Conservation (phyloP, 2,797 vertebrate species). For the Platyrinchus mystaceus region DNA sequence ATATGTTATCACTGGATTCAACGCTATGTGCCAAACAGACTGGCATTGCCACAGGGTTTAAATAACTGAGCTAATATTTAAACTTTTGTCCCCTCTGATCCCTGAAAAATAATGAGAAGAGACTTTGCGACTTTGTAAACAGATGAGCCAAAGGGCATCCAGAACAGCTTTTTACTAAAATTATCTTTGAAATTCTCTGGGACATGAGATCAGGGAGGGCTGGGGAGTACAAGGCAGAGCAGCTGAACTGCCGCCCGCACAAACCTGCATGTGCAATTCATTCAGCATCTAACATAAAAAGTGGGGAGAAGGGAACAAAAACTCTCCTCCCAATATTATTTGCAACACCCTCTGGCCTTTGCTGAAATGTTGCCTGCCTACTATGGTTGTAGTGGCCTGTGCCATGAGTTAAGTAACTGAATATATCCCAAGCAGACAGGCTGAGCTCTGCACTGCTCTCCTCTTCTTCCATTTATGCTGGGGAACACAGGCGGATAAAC, state of each 20-base stretch:
- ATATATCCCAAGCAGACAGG: not conserved
- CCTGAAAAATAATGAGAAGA: conserved; percentile 53
- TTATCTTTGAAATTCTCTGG: not conserved
- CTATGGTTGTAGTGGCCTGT: not conserved
- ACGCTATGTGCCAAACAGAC: not conserved
- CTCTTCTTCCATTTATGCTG: fast-evolving
- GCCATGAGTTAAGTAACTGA: not conserved
- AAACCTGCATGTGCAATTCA: fast-evolving
- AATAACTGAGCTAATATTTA: conserved; percentile 70
- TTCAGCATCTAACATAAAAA: not conserved
- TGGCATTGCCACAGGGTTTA: conserved; percentile 35
- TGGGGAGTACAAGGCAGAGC: not conserved
- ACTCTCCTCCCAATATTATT: not conserved
- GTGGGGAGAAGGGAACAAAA: not conserved
- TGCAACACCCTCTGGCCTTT: not conserved
- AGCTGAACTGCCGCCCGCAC: not conserved
- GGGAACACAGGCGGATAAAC: not conserved
- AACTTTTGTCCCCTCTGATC: conserved; percentile 52
- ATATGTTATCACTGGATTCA: conserved; percentile 5
- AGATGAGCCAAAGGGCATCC: not conserved
- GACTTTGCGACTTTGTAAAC: conserved; percentile 54
- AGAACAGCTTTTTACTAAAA: not conserved
- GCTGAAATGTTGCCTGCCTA: not conserved
- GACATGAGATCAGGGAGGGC: not conserved
- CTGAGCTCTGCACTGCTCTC: not conserved